Conservation (phyloP, 2,888 invertebrate species). For the Crocallis elinguaria region DNA sequence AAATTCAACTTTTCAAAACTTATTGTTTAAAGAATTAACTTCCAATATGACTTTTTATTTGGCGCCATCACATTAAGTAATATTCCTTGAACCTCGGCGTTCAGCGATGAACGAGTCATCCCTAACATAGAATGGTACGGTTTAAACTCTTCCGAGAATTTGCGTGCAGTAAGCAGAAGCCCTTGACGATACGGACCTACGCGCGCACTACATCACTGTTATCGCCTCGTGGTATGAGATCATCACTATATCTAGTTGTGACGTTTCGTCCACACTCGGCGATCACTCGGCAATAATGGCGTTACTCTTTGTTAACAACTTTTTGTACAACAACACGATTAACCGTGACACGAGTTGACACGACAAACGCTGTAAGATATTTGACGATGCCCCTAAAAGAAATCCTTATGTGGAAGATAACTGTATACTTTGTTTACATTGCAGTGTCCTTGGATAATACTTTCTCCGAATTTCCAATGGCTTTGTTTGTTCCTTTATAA, state of each 20-base stretch:
- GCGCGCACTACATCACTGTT: conserved; percentile 48
- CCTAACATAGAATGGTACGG: conserved; percentile 18
- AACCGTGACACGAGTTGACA: conserved; percentile 26
- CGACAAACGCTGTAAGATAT: conserved; percentile 5
- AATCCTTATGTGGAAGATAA: conserved; percentile 17
- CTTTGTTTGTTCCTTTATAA: conserved; percentile 17
- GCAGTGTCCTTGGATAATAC: conserved; percentile 23
- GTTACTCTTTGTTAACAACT: conserved; percentile 46
- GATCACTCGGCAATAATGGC: conserved; percentile 46
- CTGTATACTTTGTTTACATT: conserved; percentile 25
- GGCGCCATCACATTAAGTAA: neutral
- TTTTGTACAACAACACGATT: conserved; percentile 29
- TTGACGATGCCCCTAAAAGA: conserved; percentile 12
- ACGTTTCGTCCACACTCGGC: conserved; percentile 57
- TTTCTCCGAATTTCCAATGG: conserved; percentile 29
- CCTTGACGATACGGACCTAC: conserved; percentile 46
- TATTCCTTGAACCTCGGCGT: neutral
- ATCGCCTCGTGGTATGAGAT: conserved; percentile 72
- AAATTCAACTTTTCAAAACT: too few relatives aligned
- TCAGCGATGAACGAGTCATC: conserved; percentile 18
- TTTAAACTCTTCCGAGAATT: conserved; percentile 26
- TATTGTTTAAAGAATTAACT: neutral
- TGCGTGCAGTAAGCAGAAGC: conserved; percentile 38
- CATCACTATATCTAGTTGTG: conserved; percentile 79
- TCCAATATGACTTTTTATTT: neutral